These are phyloP conservation scores for Scomberomorus guttatus DNA, from an alignment of 2,797 vertebrate genomes.

Conservation along the genomic window DNA sequence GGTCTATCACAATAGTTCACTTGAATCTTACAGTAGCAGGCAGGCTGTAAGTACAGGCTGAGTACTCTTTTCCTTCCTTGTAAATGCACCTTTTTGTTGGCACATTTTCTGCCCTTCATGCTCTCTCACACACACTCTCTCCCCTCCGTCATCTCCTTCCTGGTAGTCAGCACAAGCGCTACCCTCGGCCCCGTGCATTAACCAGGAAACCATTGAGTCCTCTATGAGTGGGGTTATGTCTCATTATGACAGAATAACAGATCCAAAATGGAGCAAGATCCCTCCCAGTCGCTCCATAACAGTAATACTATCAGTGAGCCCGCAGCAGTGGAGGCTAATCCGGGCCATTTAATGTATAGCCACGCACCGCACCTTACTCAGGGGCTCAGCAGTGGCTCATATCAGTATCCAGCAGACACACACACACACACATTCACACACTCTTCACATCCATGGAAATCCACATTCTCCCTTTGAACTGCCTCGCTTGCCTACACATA, in stretches of 20 bases:
- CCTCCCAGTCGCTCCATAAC: conserved; percentile 67
- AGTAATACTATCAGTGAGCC: conserved; percentile 71
- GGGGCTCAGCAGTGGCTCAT: conserved; percentile 60
- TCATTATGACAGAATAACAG: conserved; percentile 77
- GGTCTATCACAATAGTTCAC: neutral
- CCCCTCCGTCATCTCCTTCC: conserved; percentile 23
- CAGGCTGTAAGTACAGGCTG: too few relatives aligned
- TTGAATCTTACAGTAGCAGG: neutral
- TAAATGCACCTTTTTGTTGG: conserved; percentile 11
- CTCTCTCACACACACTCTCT: conserved; percentile 1
- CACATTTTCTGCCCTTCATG: conserved; percentile 15
- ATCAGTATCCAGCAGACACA: conserved; percentile 69
- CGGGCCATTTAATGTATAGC: conserved; percentile 77
- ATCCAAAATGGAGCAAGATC: conserved; percentile 67
- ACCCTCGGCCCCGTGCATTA: conserved; percentile 51
- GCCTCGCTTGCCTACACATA: neutral
- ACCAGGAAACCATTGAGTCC: conserved; percentile 59
- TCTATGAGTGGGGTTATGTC: conserved; percentile 68
- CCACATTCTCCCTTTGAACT: conserved; percentile 58
- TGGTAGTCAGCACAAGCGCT: conserved; percentile 42
- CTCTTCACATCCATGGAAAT: conserved; percentile 51
- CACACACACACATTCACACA: conserved; percentile 13
- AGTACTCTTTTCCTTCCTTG: neutral
- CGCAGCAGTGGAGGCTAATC: conserved; percentile 74
- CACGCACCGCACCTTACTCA: conserved; percentile 65